Evolutionary conservation across 92 coral and sea anemone genomes (phyloP), one percentile per base, ranked within the genome.

Genomic region (Plumapathes pennacea): DNA sequence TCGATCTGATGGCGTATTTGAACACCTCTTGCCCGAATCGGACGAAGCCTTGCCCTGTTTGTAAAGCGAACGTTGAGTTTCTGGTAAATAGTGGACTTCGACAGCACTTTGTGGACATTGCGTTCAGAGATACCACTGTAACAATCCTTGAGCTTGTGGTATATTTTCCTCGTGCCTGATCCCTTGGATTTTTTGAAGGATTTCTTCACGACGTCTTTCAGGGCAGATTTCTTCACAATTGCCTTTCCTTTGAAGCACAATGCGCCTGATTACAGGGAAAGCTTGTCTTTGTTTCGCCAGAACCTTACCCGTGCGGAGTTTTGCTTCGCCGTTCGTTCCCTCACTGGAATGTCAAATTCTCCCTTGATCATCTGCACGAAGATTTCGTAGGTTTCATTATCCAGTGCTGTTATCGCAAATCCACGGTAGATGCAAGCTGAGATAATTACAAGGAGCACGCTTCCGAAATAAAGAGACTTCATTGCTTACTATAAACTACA

Each of bases 11-110:
- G 70, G 52, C 58, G 58, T 23, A 63, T 48, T 29, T 63, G 70
- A n/a, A 63, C 70, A 11, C 45, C 49, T 48, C 71, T 9, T 25
- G 71, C 38, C 4, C 58, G 38, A 33, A 47, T 41, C 39, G 78
- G 69, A 10, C 78, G 65, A 30, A 71, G 62, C 20, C 40, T 52
- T 33, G 78, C 78, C 54, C 60, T 49, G 51, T 60, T 60, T 57
- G 48, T 50, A 24, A 71, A 71, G 7, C 50, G 61, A 30, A 43
- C 30, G 38, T 58, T 47, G 33, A 58, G 66, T 51, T 40, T 34
- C 37, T 71, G 47, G 46, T 48, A 60, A 20, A 25, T 37, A 10
- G 48, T 26, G 4, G 49, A 37, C 25, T 33, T n/a, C 0, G 57
- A 11, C 23, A 69, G 56, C 22, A 69, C 64, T 13, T 26, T 44